A percentile compares a stretch with the other conserved stretches of the same genome.
Conservation (phyloP, 2,888 invertebrate species). For the Nomada fucata region DNA sequence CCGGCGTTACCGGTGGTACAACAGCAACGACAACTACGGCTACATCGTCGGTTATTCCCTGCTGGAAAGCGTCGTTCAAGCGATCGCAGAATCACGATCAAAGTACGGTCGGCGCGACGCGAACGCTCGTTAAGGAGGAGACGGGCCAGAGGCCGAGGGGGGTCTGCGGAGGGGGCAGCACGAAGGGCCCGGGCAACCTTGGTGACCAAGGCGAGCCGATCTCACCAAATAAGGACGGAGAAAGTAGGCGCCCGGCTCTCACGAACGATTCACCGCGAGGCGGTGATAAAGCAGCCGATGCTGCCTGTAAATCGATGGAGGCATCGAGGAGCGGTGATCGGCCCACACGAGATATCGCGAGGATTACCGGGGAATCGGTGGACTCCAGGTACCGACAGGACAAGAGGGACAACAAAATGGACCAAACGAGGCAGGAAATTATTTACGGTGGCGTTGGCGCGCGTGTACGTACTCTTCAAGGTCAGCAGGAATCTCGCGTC, state of each 20-base stretch:
- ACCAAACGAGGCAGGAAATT: conserved; percentile 55
- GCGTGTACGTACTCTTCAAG: conserved; percentile 67
- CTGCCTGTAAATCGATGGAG: conserved; percentile 66
- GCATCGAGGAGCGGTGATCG: conserved; percentile 50
- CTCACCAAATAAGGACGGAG: conserved; percentile 78
- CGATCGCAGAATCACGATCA: conserved; percentile 71
- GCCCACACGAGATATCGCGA: conserved; percentile 48
- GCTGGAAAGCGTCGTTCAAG: conserved; percentile 74
- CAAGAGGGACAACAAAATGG: conserved; percentile 42
- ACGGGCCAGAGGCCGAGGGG: conserved; percentile 55
- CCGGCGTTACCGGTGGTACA: conserved; percentile 28
- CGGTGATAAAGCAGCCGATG: conserved; percentile 67
- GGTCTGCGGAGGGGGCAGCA: conserved; percentile 35
- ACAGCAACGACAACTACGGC: conserved; percentile 31
- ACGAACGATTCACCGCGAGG: conserved; percentile 56
- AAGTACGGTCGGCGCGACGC: conserved; percentile 47
- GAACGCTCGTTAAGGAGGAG: conserved; percentile 71
- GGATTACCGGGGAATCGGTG: conserved; percentile 33
- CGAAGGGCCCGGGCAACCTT: conserved; percentile 70
- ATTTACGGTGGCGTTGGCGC: conserved; percentile 70
- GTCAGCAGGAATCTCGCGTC: conserved; percentile 60
- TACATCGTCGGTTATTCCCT: conserved; percentile 56
- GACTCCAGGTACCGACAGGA: conserved; percentile 36
- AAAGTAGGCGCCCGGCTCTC: conserved; percentile 74
- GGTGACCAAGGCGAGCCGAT: conserved; percentile 70